These are phyloP conservation scores for Lithodes maja DNA, from an alignment of 2,888 invertebrate genomes.

Conservation along the genomic window DNA sequence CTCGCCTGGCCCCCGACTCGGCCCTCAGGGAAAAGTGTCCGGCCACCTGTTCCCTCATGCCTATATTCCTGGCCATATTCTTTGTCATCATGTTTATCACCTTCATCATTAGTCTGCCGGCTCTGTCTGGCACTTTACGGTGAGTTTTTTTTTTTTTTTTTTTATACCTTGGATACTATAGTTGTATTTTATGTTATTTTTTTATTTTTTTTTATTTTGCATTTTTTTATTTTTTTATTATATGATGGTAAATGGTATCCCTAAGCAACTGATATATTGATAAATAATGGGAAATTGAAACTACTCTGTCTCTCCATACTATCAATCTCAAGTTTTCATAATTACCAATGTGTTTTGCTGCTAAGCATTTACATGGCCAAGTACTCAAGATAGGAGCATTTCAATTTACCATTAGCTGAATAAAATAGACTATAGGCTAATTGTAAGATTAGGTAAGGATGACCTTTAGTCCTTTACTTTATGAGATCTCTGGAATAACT, in stretches of 20 bases:
- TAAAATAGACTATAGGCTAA: too few relatives aligned
- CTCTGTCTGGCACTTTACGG: conserved; percentile 67
- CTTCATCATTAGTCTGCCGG: conserved; percentile 67
- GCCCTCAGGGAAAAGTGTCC: conserved; percentile 62
- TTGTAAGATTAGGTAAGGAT: too few relatives aligned
- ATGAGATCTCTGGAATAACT: too few relatives aligned
- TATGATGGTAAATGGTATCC: background rate
- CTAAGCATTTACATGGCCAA: too few relatives aligned
- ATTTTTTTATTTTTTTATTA: conserved; percentile 3
- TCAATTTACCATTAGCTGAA: too few relatives aligned
- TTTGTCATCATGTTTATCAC: conserved; percentile 67
- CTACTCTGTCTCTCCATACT: too few relatives aligned
- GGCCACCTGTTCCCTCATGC: conserved; percentile 56
- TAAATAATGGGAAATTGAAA: too few relatives aligned
- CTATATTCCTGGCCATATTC: conserved; percentile 64
- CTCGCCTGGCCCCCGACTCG: conserved; percentile 42
- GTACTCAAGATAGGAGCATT: too few relatives aligned
- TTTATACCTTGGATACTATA: background rate
- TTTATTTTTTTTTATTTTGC: background rate
- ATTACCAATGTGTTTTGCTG: too few relatives aligned
- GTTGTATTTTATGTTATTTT: background rate
- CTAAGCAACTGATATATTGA: background rate
- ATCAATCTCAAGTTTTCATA: too few relatives aligned
- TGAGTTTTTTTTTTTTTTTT: conserved; percentile 10
- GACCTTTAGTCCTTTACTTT: too few relatives aligned